Percentiles rank a stretch among this genome's conserved stretches.
These are phyloP conservation scores for Leucopsar rothschildi DNA, from an alignment of 2,113 vertebrate species.

Conservation along the genomic window DNA sequence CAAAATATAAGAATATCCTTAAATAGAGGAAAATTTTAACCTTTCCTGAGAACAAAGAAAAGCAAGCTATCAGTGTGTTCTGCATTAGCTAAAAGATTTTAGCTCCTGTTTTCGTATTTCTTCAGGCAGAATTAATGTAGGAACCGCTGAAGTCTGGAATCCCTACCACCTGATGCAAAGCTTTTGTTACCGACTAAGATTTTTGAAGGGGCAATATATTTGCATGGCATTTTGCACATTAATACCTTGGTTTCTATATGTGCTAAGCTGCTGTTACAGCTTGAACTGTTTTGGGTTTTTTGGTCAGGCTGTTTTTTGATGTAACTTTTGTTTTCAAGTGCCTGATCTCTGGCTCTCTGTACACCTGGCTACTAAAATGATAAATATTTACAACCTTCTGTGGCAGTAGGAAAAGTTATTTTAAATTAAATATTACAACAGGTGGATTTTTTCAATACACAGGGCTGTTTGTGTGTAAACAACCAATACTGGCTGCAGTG, in stretches of 20 bases:
- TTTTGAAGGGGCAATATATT: background rate
- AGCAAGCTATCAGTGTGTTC: background rate
- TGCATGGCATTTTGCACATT: background rate
- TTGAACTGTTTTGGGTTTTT: rapidly evolving
- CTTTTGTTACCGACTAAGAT: background rate
- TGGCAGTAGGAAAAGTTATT: background rate
- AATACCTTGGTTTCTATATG: background rate
- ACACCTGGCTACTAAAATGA: background rate
- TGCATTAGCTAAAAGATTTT: background rate
- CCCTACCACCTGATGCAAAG: background rate
- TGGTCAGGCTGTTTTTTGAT: background rate
- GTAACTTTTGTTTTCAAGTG: background rate
- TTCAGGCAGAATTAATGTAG: background rate
- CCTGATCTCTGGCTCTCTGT: background rate
- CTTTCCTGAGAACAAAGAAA: background rate
- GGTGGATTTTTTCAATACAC: background rate
- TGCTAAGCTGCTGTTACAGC: background rate
- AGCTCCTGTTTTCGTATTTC: background rate
- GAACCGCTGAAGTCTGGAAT: background rate
- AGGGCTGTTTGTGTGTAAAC: background rate
- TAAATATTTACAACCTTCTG: background rate
- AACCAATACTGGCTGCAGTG: background rate
- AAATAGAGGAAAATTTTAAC: background rate
- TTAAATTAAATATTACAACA: background rate
- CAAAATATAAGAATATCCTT: background rate